phyloP scores from a whole-genome alignment of 1,140 invertebrate species.

The Psilanteris sp. region DNA sequence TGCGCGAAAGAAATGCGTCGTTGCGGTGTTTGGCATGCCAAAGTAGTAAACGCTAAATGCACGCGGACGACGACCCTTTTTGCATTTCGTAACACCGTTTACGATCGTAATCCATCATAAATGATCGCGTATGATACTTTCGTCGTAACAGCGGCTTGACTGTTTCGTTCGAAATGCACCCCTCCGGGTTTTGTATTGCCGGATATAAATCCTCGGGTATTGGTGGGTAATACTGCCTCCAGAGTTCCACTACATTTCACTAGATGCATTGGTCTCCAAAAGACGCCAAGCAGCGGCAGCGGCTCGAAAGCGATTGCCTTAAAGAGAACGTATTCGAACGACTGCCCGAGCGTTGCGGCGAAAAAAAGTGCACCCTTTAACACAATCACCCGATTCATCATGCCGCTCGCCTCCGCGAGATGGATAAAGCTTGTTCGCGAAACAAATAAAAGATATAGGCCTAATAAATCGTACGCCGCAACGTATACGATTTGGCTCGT shows the following conservation, averaged over 20 bases:
- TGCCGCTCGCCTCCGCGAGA: constrained; percentile 16
- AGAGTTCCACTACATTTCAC: constrained; percentile 72
- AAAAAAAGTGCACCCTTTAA: constrained; percentile 45
- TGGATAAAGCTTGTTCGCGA: constrained; percentile 34
- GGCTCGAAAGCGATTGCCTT: constrained; percentile 60
- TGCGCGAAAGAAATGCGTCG: background rate
- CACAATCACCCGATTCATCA: constrained; percentile 50
- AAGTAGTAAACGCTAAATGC: background rate
- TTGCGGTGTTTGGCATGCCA: too few species aligned
- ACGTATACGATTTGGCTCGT: too few species aligned
- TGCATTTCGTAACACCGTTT: constrained; percentile 26
- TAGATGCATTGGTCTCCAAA: constrained; percentile 67
- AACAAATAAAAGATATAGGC: constrained; percentile 15
- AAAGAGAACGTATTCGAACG: constrained; percentile 56
- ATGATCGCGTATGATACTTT: constrained; percentile 33
- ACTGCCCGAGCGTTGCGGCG: background rate
- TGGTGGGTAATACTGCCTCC: constrained; percentile 67
- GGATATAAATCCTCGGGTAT: constrained; percentile 70
- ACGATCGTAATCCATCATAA: constrained; percentile 46
- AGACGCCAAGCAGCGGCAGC: constrained; percentile 47
- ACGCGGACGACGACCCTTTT: background rate
- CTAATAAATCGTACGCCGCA: constrained; percentile 17
- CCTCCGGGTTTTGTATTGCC: constrained; percentile 63
- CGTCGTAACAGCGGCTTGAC: constrained; percentile 26
- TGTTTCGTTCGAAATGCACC: constrained; percentile 63